Conservation (phyloP, 2,797 vertebrate genomes). For the Agapornis canus region DNA sequence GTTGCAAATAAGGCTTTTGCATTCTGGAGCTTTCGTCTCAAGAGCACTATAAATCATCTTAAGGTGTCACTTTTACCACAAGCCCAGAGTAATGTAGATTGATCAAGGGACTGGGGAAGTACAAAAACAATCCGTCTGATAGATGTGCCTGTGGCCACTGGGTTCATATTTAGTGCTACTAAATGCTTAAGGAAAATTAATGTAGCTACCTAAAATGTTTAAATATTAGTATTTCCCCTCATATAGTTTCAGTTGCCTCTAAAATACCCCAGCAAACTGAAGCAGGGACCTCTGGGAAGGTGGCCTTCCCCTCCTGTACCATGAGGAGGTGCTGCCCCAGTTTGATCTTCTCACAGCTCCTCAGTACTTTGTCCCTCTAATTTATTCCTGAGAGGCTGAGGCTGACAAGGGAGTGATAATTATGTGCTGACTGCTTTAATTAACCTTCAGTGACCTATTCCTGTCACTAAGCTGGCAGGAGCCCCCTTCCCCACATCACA, state of each 20-base stretch:
- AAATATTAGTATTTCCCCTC: not conserved
- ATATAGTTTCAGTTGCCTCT: not conserved
- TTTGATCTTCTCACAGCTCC: not conserved
- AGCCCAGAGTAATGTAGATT: not conserved
- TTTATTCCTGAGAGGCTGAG: constrained; percentile 19
- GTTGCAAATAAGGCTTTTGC: not conserved
- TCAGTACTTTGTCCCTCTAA: not conserved
- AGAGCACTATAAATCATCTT: constrained; percentile 31
- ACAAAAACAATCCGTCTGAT: not conserved
- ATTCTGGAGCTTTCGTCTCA: constrained; percentile 25
- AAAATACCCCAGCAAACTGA: not conserved
- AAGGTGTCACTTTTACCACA: not conserved
- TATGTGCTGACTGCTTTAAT: constrained; percentile 16
- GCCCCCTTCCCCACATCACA: not conserved
- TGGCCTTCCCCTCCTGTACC: not conserved
- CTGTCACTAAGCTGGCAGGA: not conserved
- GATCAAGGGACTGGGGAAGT: not conserved
- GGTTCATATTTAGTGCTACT: not conserved
- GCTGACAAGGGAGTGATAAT: constrained; percentile 20
- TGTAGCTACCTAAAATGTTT: not conserved
- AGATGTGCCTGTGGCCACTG: not conserved
- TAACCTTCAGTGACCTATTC: constrained; percentile 12
- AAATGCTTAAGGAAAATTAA: not conserved
- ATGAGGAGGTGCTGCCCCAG: not conserved
- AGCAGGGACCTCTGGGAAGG: not conserved